Percentiles rank a stretch among this genome's conserved stretches.
Conservation (phyloP, 2,113 vertebrate species). For the Lepidothrix coronata region DNA sequence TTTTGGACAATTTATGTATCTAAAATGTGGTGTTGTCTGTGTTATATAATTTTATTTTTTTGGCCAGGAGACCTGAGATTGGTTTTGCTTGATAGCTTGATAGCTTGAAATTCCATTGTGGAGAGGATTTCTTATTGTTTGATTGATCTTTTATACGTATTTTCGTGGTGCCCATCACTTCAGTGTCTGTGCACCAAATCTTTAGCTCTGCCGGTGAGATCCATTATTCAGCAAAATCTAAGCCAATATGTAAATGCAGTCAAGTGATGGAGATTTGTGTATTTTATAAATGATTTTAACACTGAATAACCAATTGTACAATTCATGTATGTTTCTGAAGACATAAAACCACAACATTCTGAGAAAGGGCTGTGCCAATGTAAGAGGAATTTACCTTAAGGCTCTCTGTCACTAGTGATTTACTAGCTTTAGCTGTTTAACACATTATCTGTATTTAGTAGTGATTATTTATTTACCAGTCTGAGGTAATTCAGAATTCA, state of each 20-base stretch:
- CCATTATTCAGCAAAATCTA: constrained; percentile 65
- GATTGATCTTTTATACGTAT: constrained; percentile 37
- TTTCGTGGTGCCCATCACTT: constrained; percentile 44
- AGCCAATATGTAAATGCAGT: constrained; percentile 64
- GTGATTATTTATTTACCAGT: constrained; percentile 78
- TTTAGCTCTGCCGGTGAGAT: constrained; percentile 67
- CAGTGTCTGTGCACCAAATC: constrained; percentile 40
- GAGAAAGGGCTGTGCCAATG: constrained; percentile 70
- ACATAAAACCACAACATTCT: constrained; percentile 57
- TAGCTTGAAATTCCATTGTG: constrained; percentile 77
- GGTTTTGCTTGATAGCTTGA: constrained; percentile 76
- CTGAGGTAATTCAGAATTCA: constrained; percentile 70
- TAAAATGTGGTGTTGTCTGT: constrained; percentile 80
- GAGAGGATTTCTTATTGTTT: constrained; percentile 70
- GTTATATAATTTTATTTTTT: constrained; percentile 74
- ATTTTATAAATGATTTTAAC: constrained; percentile 72
- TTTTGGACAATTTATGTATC: constrained; percentile 86
- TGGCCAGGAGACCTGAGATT: constrained; percentile 72
- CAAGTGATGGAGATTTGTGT: constrained; percentile 66
- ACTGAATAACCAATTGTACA: constrained; percentile 66
- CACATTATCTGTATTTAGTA: constrained; percentile 76
- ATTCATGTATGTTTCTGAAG: constrained; percentile 69
- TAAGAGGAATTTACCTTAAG: constrained; percentile 72
- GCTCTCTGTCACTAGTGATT: constrained; percentile 75
- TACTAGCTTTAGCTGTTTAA: constrained; percentile 76